Conservation (phyloP, 2,113 vertebrate genomes). For the Sphyrna mokarran region DNA sequence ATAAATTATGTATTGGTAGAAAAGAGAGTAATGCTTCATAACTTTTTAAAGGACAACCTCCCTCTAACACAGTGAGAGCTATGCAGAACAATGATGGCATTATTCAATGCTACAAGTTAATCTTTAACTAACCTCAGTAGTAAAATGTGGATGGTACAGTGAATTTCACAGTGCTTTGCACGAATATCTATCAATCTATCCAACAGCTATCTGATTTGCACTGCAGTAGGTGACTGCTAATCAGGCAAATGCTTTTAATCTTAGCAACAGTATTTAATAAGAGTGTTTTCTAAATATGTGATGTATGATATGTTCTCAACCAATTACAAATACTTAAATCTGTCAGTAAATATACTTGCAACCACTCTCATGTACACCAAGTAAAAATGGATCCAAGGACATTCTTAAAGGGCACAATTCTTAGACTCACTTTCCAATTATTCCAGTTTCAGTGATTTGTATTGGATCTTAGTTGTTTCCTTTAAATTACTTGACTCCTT, state of each 20-base stretch:
- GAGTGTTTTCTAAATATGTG: background rate
- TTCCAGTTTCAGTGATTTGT: background rate
- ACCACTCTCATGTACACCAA: background rate
- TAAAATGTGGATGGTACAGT: background rate
- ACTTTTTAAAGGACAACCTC: background rate
- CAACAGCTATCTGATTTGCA: too few relatives aligned
- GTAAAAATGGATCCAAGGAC: background rate
- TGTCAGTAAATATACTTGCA: background rate
- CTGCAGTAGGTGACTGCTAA: background rate
- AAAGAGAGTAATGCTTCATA: background rate
- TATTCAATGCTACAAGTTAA: background rate
- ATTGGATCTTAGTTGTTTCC: background rate
- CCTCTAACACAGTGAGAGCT: too few relatives aligned
- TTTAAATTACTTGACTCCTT: background rate
- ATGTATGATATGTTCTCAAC: background rate
- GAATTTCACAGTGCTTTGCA: background rate
- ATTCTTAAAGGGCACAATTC: background rate
- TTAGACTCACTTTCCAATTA: background rate
- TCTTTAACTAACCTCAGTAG: constrained; percentile 23
- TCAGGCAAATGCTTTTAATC: background rate
- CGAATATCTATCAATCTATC: background rate
- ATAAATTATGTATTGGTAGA: background rate
- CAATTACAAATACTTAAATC: background rate
- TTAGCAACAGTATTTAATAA: background rate
- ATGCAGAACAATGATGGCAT: background rate